These are phyloP conservation scores for Protosalanx chinensis DNA, from an alignment of 2,797 vertebrate species.

Conservation along the genomic window DNA sequence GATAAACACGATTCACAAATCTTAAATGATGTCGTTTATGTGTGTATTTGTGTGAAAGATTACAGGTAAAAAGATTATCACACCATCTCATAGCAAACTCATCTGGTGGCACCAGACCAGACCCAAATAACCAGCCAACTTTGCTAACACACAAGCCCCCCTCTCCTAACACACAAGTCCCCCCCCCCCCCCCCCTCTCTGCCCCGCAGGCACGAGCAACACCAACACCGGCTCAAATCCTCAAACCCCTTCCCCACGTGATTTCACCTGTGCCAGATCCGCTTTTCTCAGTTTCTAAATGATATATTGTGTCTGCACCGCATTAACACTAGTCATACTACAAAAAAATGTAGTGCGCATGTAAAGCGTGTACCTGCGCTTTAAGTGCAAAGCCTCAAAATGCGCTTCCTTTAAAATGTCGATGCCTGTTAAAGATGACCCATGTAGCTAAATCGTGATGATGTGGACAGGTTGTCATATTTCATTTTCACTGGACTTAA, in stretches of 20 bases:
- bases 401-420: too few species aligned
- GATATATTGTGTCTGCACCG: conserved; percentile 11
- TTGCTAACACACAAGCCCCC: not conserved
- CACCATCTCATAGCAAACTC: too few species aligned
- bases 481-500: too few species aligned
- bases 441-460: too few species aligned
- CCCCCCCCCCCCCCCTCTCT: not conserved
- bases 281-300: conserved; percentile 58
- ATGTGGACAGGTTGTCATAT: too few species aligned
- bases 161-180: not conserved
- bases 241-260: conserved; percentile 39
- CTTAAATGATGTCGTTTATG: not conserved
- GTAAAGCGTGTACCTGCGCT: too few species aligned
- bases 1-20: conserved; percentile 58
- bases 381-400: too few species aligned
- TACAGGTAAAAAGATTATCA: not conserved
- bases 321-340: not conserved
- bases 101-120: too few species aligned
- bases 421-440: too few species aligned
- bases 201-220: conserved; percentile 22
- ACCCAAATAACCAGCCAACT: too few species aligned
- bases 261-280: conserved; percentile 50
- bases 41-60: not conserved
- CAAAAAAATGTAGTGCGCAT: too few species aligned
- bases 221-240: conserved; percentile 56